Conservation (phyloP, 2,797 vertebrate genomes). For the Cyprinella venusta region DNA sequence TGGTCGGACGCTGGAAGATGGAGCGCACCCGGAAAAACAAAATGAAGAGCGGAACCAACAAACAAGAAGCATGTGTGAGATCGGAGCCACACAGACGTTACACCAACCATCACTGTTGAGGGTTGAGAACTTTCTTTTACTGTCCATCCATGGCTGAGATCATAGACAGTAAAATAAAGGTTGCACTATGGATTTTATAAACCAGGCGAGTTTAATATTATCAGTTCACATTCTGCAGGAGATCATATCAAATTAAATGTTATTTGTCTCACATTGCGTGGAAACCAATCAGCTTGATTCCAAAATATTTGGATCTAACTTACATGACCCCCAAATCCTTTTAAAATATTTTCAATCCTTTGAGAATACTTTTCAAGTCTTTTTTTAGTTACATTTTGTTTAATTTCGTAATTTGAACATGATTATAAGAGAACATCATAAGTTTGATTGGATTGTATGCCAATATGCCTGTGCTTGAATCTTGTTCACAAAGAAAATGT, state of each 20-base stretch:
- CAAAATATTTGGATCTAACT: background rate
- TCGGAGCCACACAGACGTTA: conserved; percentile 35
- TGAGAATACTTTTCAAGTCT: too few relatives aligned
- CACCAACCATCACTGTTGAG: conserved; percentile 29
- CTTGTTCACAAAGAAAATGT: too few relatives aligned
- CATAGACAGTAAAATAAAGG: too few relatives aligned
- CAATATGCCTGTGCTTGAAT: too few relatives aligned
- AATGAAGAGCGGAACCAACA: conserved; percentile 50
- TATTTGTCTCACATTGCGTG: background rate
- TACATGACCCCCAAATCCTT: background rate
- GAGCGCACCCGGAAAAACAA: conserved; percentile 63
- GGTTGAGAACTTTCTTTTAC: too few relatives aligned
- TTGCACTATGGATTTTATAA: background rate
- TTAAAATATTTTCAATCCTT: too few relatives aligned
- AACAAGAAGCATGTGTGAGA: background rate
- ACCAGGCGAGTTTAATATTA: background rate
- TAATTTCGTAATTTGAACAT: too few relatives aligned
- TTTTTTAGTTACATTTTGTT: too few relatives aligned
- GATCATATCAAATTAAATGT: background rate
- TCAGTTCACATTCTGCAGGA: background rate
- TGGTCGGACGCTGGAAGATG: conserved; percentile 58
- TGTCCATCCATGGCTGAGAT: too few relatives aligned
- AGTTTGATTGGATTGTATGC: background rate
- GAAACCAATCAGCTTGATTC: background rate
- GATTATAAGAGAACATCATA: too few relatives aligned